A percentile compares a stretch with the other conserved stretches of the same genome.
Evolutionary conservation across 2,797 vertebrate genomes (phyloP).

Genomic region (Gallinago solitaria): DNA sequence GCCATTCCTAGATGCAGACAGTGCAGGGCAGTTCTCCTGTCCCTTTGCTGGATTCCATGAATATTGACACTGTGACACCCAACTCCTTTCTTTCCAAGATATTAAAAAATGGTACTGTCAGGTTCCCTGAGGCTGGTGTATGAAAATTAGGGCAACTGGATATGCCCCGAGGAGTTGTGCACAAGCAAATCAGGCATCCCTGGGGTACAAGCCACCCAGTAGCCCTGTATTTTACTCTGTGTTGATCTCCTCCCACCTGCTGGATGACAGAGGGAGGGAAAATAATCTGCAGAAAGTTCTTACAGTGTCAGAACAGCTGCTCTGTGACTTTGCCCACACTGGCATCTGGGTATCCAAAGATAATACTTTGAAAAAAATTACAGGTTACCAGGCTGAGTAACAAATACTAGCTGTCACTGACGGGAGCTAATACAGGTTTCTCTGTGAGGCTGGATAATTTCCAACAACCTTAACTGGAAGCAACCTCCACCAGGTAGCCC

Average conservation of each 20-base stretch:
- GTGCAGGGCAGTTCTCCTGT: neutral
- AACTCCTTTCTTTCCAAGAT: neutral
- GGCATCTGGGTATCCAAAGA: neutral
- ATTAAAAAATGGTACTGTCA: neutral
- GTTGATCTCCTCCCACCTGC: conserved; percentile 20
- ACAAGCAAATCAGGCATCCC: neutral
- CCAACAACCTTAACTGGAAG: neutral
- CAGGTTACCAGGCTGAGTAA: neutral
- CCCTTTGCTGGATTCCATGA: neutral
- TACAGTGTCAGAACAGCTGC: neutral
- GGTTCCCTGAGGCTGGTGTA: neutral
- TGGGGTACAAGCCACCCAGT: neutral
- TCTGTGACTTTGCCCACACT: neutral
- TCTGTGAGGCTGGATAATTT: neutral
- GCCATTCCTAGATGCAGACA: neutral
- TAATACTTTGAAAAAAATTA: neutral
- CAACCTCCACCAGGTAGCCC: neutral
- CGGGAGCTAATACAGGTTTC: neutral
- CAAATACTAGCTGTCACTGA: neutral
- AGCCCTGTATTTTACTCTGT: neutral
- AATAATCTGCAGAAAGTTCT: neutral
- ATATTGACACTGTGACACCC: neutral
- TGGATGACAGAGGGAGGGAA: conserved; percentile 12
- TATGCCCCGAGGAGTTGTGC: neutral
- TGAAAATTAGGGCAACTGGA: conserved; percentile 3